These are phyloP conservation scores for Gouania willdenowi DNA, from an alignment of 2,797 vertebrate genomes.

Conservation along the genomic window DNA sequence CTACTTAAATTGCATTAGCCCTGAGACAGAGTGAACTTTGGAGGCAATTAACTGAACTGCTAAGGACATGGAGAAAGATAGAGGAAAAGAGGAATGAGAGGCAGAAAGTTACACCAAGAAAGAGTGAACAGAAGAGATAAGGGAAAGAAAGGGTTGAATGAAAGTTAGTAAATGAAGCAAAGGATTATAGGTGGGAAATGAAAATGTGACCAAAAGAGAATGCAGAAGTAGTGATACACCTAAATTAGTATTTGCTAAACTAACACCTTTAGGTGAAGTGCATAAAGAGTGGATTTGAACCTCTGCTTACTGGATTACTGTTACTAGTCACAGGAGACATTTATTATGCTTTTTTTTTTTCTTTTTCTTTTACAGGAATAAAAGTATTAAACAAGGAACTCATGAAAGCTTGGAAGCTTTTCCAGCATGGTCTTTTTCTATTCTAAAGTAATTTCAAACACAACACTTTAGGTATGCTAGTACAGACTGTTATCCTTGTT, in stretches of 20 bases:
- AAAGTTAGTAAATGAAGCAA: slow-evolving; percentile 29
- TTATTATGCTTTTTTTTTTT: too few species aligned
- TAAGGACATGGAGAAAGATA: slow-evolving; percentile 32
- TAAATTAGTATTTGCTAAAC: slow-evolving; percentile 9
- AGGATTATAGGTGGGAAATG: slow-evolving; percentile 27
- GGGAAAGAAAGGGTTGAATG: slow-evolving; percentile 17
- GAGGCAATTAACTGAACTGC: slow-evolving; percentile 84
- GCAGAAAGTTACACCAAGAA: slow-evolving; percentile 21
- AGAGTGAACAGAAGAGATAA: slow-evolving; percentile 21
- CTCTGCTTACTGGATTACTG: not conserved
- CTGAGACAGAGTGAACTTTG: slow-evolving; percentile 85
- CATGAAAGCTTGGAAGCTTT: too few species aligned
- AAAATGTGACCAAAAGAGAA: slow-evolving; percentile 1
- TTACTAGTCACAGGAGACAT: too few species aligned
- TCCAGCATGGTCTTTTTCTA: too few species aligned
- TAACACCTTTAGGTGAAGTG: slow-evolving; percentile 13
- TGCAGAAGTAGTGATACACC: slow-evolving; percentile 13
- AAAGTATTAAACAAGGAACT: too few species aligned
- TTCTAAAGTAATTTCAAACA: too few species aligned
- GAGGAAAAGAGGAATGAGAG: slow-evolving; percentile 21
- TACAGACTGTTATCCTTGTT: too few species aligned
- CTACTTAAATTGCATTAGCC: slow-evolving; percentile 85
- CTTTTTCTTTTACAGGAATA: too few species aligned
- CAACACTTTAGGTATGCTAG: too few species aligned
- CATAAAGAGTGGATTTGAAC: slow-evolving; percentile 1